These are phyloP conservation scores for Momotus momota DNA, from an alignment of 2,797 vertebrate genomes.

Conservation along the genomic window DNA sequence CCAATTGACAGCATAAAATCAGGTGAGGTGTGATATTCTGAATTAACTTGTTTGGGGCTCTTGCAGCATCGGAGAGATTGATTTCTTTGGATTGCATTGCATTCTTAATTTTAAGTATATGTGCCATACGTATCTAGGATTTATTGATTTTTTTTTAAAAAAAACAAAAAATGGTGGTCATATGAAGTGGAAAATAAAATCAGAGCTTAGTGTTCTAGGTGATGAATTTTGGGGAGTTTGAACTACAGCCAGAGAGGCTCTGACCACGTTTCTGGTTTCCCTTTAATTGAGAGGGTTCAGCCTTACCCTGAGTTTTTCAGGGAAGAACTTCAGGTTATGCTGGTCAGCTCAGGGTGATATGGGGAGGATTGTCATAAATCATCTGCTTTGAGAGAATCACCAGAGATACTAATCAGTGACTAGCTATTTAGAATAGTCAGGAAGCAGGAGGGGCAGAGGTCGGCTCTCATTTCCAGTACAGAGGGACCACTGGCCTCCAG, in stretches of 20 bases:
- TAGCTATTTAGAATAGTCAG: not conserved
- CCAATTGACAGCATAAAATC: not conserved
- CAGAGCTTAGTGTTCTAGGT: not conserved
- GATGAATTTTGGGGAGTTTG: slow-evolving; percentile 13
- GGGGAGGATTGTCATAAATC: not conserved
- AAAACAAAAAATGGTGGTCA: slow-evolving; percentile 9
- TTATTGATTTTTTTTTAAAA: not conserved
- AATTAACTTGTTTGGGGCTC: slow-evolving; percentile 8
- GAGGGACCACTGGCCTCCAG: not conserved
- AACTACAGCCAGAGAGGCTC: slow-evolving; percentile 14
- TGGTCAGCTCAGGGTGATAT: not conserved
- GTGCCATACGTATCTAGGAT: not conserved
- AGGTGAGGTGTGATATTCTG: slow-evolving; percentile 6
- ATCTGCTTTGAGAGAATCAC: not conserved
- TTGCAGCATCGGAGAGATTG: not conserved
- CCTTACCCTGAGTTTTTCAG: slow-evolving; percentile 1
- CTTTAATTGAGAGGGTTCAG: not conserved
- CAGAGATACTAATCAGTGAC: not conserved
- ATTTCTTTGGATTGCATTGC: not conserved
- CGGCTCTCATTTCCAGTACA: not conserved
- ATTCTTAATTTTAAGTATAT: not conserved
- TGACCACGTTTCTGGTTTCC: not conserved
- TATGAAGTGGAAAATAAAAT: slow-evolving; percentile 17
- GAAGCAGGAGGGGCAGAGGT: not conserved
- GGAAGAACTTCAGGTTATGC: slow-evolving; percentile 1